Evolutionary conservation across 2,888 invertebrate species (phyloP).

Genomic region (Drosophila tripunctata): DNA sequence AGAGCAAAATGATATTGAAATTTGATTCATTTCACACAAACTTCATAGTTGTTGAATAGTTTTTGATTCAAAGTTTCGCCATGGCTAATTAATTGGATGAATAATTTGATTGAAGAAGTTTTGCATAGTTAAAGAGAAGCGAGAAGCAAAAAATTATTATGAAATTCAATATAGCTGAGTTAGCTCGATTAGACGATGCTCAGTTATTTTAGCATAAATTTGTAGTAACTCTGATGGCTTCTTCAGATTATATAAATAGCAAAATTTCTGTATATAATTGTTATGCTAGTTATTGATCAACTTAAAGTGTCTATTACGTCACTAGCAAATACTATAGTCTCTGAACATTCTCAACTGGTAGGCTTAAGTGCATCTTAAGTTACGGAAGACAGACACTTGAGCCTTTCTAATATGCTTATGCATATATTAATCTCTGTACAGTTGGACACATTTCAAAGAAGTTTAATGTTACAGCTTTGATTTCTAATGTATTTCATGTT

Average conservation of each 20-base stretch:
- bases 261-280: not conserved
- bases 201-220: too few species aligned
- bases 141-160: not conserved
- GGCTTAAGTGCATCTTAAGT: too few species aligned
- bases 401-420: too few species aligned
- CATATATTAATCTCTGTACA: not conserved
- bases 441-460: too few species aligned
- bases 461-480: not conserved
- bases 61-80: not conserved
- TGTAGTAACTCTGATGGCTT: too few species aligned
- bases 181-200: not conserved
- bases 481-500: not conserved
- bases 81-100: constrained; percentile 18
- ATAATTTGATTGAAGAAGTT: not conserved
- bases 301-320: too few species aligned
- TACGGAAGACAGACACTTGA: too few species aligned
- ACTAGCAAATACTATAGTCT: too few species aligned
- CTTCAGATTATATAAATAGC: not conserved
- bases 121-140: not conserved
- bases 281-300: too few species aligned
- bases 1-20: not conserved
- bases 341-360: too few species aligned
- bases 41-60: constrained; percentile 2
- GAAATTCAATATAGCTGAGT: too few species aligned
- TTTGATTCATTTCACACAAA: too few species aligned